Evolutionary conservation across 2,888 invertebrate genomes (phyloP).

Genomic region (Willowsia nigromaculata): DNA sequence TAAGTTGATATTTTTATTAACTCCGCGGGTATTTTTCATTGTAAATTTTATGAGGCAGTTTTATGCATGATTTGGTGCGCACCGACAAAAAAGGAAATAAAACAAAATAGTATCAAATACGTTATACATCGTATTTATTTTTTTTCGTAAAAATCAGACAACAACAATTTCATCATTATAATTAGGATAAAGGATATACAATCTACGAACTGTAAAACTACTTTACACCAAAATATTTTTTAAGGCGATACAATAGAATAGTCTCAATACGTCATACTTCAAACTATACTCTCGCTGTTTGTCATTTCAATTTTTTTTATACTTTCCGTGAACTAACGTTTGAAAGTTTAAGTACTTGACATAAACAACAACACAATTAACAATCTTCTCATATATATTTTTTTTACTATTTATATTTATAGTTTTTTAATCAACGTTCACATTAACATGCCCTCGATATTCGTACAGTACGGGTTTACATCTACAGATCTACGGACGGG

Average conservation of each 20-base stretch:
- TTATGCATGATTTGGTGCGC: no score
- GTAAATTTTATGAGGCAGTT: no score
- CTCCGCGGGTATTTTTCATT: no score
- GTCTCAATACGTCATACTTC: neutral
- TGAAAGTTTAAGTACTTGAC: neutral
- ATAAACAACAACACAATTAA: neutral
- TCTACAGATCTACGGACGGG: no score
- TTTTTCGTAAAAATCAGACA: slow-evolving; percentile 59
- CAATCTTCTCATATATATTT: no score
- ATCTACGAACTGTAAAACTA: slow-evolving; percentile 27
- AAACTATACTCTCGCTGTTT: neutral
- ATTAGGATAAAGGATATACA: neutral
- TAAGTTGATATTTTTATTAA: no score
- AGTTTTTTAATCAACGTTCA: no score
- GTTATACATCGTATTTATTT: slow-evolving; percentile 41
- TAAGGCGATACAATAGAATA: neutral
- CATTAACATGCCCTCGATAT: no score
- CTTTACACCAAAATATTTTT: slow-evolving; percentile 29
- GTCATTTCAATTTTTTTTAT: neutral
- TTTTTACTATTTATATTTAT: no score
- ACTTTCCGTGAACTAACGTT: neutral
- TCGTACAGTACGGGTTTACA: neutral
- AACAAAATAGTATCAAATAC: neutral
- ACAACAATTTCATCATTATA: slow-evolving; percentile 46
- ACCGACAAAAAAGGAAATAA: no score